Conservation (phyloP, 2,888 invertebrate species). For the Sphaeridia pumilis region DNA sequence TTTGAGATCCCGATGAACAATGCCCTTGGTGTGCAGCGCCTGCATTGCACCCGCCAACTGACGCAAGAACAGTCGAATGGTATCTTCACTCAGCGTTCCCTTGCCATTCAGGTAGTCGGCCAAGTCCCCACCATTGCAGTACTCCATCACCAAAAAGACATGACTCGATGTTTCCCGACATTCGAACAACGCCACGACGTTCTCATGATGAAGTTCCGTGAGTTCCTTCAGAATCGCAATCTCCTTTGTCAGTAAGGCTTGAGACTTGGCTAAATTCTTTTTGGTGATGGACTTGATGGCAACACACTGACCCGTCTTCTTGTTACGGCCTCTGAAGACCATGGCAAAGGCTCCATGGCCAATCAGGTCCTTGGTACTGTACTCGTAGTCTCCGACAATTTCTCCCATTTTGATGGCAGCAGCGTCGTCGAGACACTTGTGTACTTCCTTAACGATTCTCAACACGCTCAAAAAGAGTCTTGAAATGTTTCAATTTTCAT, state of each 20-base stretch:
- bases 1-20: constrained; percentile 97
- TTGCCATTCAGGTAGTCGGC: constrained; percentile 92
- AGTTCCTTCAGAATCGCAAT: constrained; percentile 98
- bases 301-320: constrained; percentile 48
- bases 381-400: constrained; percentile 91
- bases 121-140: constrained; percentile 97
- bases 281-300: constrained; percentile 98
- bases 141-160: constrained; percentile 87
- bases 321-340: constrained; percentile 92
- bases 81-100: constrained; percentile 92
- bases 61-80: constrained; percentile 83
- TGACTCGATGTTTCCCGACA: constrained; percentile 92
- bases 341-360: constrained; percentile 99
- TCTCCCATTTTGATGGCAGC: constrained; percentile 70
- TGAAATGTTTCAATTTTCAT: too few relatives aligned
- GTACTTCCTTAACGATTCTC: too few relatives aligned
- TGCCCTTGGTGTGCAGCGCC: constrained; percentile 91
- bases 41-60: constrained; percentile 98
- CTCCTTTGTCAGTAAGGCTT: constrained; percentile 93
- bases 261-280: constrained; percentile 93
- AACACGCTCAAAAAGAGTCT: too few relatives aligned
- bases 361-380: constrained; percentile 90
- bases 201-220: constrained; percentile 93
- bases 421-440: too few relatives aligned
- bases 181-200: constrained; percentile 93